Conservation (phyloP, 2,113 vertebrate species). For the Cinclus cinclus region DNA sequence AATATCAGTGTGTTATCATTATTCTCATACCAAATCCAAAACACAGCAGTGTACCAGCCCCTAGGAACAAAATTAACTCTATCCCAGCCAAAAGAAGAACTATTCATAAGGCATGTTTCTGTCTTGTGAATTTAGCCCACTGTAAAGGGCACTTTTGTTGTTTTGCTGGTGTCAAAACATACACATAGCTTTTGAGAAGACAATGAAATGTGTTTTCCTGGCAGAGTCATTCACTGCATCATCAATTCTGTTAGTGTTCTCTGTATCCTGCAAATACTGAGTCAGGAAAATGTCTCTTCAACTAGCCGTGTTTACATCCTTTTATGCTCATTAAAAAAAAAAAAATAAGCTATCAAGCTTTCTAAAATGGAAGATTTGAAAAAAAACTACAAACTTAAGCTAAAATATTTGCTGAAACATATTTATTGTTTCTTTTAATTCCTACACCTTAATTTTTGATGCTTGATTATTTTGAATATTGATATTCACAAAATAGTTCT, state of each 20-base stretch:
- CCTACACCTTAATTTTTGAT: background rate
- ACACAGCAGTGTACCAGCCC: background rate
- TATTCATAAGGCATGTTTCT: background rate
- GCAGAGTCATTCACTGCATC: background rate
- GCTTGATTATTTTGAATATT: background rate
- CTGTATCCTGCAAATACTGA: background rate
- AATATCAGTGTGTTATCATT: background rate
- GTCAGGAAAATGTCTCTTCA: constrained; percentile 36
- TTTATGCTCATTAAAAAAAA: background rate
- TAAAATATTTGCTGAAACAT: background rate
- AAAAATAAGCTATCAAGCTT: background rate
- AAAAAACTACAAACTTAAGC: background rate
- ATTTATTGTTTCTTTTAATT: background rate
- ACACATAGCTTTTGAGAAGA: background rate
- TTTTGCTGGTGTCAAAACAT: background rate
- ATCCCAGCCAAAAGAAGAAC: background rate
- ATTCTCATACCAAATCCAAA: background rate
- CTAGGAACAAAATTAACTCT: background rate
- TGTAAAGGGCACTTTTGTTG: background rate
- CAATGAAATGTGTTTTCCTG: constrained; percentile 20
- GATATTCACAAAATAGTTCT: background rate
- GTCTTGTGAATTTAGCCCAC: background rate
- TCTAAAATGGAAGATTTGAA: background rate
- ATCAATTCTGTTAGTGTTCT: background rate
- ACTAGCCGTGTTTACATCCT: background rate